Conservation (phyloP, 2,113 vertebrate species). For the Eretmochelys imbricata region DNA sequence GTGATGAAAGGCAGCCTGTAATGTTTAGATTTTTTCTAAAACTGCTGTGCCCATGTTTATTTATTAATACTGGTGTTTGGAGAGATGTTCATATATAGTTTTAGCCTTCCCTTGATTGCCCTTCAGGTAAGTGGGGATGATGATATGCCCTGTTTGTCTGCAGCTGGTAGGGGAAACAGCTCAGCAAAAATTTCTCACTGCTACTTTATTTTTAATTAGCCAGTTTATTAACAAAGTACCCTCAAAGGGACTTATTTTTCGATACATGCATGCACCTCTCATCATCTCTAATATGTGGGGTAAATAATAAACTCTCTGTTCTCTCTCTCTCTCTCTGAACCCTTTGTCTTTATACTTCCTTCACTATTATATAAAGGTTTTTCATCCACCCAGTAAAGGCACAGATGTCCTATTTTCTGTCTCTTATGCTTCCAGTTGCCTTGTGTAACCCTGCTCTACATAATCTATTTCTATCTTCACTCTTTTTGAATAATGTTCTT, state of each 20-base stretch:
- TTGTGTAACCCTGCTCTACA: background rate
- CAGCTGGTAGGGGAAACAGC: background rate
- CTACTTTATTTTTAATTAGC: background rate
- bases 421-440: background rate
- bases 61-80: background rate
- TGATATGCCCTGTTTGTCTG: background rate
- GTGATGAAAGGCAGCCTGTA: background rate
- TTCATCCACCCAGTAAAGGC: background rate
- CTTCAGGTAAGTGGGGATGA: background rate
- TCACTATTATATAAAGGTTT: background rate
- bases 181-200: background rate
- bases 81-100: background rate
- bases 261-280: background rate
- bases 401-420: background rate
- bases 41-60: background rate
- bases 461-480: background rate
- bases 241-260: background rate
- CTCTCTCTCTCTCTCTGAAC: background rate
- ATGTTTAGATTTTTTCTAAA: background rate
- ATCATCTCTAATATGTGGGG: background rate
- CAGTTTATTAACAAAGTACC: background rate
- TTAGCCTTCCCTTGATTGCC: background rate
- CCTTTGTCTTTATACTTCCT: background rate
- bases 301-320: background rate
- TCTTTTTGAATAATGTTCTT: background rate